Percentiles rank a stretch among this genome's conserved stretches.
These are phyloP conservation scores for Polymixis flavicincta DNA, from an alignment of 2,888 invertebrate species.

Conservation along the genomic window DNA sequence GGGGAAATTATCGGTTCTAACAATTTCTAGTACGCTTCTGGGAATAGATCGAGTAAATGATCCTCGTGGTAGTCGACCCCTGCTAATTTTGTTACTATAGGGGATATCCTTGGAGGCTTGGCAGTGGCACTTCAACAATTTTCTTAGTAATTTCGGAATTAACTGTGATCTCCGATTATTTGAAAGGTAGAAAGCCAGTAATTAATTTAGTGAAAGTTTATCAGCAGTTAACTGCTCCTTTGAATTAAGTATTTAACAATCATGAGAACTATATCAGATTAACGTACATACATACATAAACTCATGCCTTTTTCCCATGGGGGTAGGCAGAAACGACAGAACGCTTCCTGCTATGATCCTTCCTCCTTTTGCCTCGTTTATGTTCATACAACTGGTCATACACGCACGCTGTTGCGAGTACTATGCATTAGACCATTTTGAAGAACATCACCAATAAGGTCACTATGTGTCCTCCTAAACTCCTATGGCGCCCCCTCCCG, in stretches of 20 bases:
- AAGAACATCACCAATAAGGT: too few species aligned
- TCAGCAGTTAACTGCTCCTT: neutral
- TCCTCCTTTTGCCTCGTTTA: too few species aligned
- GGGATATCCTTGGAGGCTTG: constrained; percentile 15
- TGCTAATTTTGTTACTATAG: constrained; percentile 10
- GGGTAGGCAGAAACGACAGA: too few species aligned
- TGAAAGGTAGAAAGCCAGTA: neutral
- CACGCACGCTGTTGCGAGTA: too few species aligned
- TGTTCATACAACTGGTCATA: too few species aligned
- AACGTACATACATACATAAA: too few species aligned
- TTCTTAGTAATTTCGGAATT: constrained; percentile 7
- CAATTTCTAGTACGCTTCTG: constrained; percentile 27
- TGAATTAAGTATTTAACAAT: neutral
- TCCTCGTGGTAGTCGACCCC: constrained; percentile 13
- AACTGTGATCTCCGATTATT: neutral
- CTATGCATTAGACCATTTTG: too few species aligned
- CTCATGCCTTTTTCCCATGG: too few species aligned
- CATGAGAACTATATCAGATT: neutral
- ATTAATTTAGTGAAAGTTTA: neutral
- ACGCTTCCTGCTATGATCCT: too few species aligned
- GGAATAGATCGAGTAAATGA: constrained; percentile 29
- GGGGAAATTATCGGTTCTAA: neutral
- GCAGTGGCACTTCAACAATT: constrained; percentile 6
- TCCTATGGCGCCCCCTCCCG: too few species aligned
- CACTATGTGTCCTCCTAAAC: too few species aligned